These are phyloP conservation scores for Buathra laborator DNA, from an alignment of 2,888 invertebrate species.

Conservation along the genomic window DNA sequence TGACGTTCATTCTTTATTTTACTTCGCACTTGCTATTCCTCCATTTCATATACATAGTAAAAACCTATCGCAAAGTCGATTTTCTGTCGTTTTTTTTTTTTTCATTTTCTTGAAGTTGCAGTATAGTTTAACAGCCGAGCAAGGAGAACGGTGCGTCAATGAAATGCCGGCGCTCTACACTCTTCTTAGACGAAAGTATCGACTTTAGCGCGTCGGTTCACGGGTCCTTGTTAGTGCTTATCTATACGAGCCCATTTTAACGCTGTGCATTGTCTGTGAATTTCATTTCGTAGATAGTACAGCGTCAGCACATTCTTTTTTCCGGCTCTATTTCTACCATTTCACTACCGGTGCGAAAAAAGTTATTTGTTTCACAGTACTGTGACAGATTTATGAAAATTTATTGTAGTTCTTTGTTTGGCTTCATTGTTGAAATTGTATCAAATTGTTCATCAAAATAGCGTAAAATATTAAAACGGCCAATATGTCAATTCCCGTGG, in stretches of 20 bases:
- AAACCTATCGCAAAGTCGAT: background rate
- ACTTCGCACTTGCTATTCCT: background rate
- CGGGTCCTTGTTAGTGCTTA: conserved; percentile 70
- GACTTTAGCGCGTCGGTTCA: conserved; percentile 61
- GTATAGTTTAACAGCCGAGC: conserved; percentile 24
- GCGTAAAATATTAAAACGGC: too few species aligned
- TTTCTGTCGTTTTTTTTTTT: background rate
- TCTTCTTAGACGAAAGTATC: conserved; percentile 11
- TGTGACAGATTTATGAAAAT: background rate
- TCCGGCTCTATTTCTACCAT: background rate
- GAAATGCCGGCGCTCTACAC: conserved; percentile 15
- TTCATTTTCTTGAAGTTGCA: conserved; percentile 18
- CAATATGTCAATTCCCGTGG: too few species aligned
- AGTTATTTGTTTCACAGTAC: background rate
- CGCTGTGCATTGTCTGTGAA: conserved; percentile 74
- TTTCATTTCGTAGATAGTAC: conserved; percentile 71
- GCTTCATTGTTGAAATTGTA: too few species aligned
- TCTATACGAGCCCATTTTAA: conserved; percentile 74
- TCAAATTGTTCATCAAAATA: too few species aligned
- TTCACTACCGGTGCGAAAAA: background rate
- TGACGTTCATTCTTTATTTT: background rate
- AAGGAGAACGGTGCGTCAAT: conserved; percentile 25
- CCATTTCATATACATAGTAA: background rate
- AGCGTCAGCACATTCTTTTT: conserved; percentile 19
- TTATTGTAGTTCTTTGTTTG: too few species aligned